Base-by-base conservation (phyloP, 37 sponge, comb jelly and placozoan genomes). In the Ephydatia muelleri region DNA sequence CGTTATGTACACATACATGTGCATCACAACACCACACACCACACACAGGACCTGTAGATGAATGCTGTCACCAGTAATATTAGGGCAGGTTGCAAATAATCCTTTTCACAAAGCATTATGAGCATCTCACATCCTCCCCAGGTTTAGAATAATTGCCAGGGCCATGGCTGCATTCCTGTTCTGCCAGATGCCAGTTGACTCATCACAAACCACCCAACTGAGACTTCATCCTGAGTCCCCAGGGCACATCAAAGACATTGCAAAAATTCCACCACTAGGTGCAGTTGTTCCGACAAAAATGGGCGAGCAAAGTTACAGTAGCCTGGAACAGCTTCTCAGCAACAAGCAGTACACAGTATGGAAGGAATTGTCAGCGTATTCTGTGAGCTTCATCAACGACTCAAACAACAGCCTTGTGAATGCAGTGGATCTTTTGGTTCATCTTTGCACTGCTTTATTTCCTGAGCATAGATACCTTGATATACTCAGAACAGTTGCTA, bases 151-250 rank as follows among this genome's bases (percentile, higher is more conserved):
- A 29, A 48, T 91, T 0, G 73, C 90, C 38, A 48, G 94, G 49
- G 80, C 88, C 4, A 43, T 96, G 65, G 89, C 89, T 32, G 77
- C 84, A 21, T 93, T 91, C 79, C 48, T 93, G 26, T 69, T 79
- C 73, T 88, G 77, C 23, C 94, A 93, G 80, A 79, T 91, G 49
- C 94, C 94, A 31, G 76, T 88, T 1, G 93, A 95, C 73, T 47
- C 64, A 32, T 67, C 27, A 0, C 87, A 84, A 34, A 74, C 72
- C 19, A 70, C 87, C 27, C 85, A 82, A 1, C 49, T 92, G 5
- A 70, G 96, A 29, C 65, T 90, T 2, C 70, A 83, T n/a, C 91
- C 93, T 11, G 85, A 80, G 49, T 86, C 96, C 35, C 84, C 86
- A 0, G 96, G 96, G 2, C 87, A 86, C 70, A 67, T 91, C 34